Conservation (phyloP, 2,888 invertebrate species). For the Cordylochernes scorpioides region DNA sequence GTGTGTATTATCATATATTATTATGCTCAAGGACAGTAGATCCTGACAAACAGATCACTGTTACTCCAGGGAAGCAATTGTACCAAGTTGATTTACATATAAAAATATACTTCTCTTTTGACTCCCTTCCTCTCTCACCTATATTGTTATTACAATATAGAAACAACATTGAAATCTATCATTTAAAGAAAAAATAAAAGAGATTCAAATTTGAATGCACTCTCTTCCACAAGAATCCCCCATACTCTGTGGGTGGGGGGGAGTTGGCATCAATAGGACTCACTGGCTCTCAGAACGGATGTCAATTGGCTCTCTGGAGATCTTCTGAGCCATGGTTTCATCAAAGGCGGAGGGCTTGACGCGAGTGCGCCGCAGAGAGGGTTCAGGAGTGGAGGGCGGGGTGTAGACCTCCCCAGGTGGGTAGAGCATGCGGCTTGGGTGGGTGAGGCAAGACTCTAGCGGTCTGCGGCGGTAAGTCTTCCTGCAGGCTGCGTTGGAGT, state of each 20-base stretch:
- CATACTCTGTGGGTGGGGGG: background rate
- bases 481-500: conserved; percentile 58
- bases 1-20: no score
- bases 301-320: conserved; percentile 11
- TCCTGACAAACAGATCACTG: no score
- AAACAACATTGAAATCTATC: no score
- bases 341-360: conserved; percentile 14
- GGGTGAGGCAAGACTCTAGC: conserved; percentile 53
- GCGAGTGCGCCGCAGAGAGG: conserved; percentile 10
- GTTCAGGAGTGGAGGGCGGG: conserved; percentile 17
- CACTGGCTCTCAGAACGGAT: conserved; percentile 15
- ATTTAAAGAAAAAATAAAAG: no score
- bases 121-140: no score
- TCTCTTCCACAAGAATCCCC: background rate
- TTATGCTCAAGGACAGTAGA: no score
- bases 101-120: no score
- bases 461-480: conserved; percentile 59
- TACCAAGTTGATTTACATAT: no score
- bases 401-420: conserved; percentile 35
- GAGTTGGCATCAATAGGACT: conserved; percentile 1
- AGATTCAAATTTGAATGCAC: no score
- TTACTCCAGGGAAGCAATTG: no score
- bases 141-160: no score
- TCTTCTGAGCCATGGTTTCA: conserved; percentile 12
- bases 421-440: conserved; percentile 81